phyloP scores from a whole-genome alignment of 2,113 vertebrate genomes.

The Chrysemys picta region DNA sequence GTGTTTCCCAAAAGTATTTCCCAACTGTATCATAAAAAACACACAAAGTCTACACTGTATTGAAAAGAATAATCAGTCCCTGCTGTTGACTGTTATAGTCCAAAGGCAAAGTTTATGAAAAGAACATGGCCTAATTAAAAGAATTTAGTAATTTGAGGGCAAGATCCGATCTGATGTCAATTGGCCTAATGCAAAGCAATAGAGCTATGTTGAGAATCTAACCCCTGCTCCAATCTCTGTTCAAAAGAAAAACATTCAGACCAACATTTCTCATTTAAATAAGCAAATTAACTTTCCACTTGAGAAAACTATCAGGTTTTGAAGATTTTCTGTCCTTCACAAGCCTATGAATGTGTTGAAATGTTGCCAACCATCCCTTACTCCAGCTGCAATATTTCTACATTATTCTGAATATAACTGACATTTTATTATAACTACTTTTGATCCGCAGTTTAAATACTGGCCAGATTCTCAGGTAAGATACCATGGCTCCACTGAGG shows the following conservation, averaged over 20 bases:
- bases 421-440: not conserved
- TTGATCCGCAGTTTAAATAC: not conserved
- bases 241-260: not conserved
- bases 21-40: slow-evolving; percentile 53
- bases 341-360: not conserved
- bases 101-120: slow-evolving; percentile 63
- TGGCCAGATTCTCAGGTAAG: accelerated
- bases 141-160: slow-evolving; percentile 12
- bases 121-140: slow-evolving; percentile 62
- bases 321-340: slow-evolving; percentile 43
- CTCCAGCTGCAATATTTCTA: slow-evolving; percentile 13
- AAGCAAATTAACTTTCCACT: slow-evolving; percentile 16
- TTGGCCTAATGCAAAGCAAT: not conserved
- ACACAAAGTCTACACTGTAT: slow-evolving; percentile 22
- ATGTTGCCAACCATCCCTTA: not conserved
- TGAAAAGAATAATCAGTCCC: slow-evolving; percentile 58
- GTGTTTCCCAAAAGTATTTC: slow-evolving; percentile 80
- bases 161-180: slow-evolving; percentile 47
- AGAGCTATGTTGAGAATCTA: not conserved
- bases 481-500: not conserved
- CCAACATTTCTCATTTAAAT: slow-evolving; percentile 12
- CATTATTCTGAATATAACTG: not conserved
- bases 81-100: slow-evolving; percentile 46
- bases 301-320: slow-evolving; percentile 30
- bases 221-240: not conserved